A percentile compares a stretch with the other conserved stretches of the same genome.
Evolutionary conservation across 2,797 vertebrate species (phyloP).

Genomic region (Fringilla coelebs): DNA sequence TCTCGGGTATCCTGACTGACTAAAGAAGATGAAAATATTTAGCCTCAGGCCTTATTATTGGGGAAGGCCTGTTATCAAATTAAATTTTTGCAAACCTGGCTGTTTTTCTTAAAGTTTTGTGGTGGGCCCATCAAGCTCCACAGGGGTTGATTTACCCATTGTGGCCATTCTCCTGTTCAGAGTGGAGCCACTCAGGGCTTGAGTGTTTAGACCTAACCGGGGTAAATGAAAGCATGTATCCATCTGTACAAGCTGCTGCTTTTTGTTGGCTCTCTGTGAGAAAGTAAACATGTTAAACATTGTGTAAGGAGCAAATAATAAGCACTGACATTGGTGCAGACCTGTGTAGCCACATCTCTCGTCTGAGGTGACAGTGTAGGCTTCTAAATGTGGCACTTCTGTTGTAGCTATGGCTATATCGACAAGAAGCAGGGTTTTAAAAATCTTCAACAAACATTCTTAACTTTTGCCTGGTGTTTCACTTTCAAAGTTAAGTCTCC

Average conservation of each 20-base stretch:
- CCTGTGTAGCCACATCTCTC: not conserved
- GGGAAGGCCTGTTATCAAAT: not conserved
- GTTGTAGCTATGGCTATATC: not conserved
- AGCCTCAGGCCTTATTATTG: not conserved
- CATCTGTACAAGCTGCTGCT: not conserved
- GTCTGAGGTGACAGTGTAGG: not conserved
- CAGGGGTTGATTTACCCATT: accelerated
- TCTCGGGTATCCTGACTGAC: not conserved
- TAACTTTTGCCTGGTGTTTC: too few relatives aligned
- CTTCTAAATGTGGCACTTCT: not conserved
- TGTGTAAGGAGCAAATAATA: not conserved
- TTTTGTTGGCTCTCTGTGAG: not conserved
- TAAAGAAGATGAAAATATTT: not conserved
- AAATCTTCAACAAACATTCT: not conserved
- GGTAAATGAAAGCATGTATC: not conserved
- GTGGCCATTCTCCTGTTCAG: not conserved
- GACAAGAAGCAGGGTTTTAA: not conserved
- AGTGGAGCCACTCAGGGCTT: accelerated
- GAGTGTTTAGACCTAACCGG: not conserved
- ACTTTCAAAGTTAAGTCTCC: not conserved
- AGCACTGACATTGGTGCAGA: not conserved
- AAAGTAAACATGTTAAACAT: not conserved
- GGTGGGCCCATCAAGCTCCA: accelerated
- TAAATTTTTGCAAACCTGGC: not conserved
- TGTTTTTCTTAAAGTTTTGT: not conserved